phyloP scores from a whole-genome alignment of 2,888 invertebrate species.

The Cremastinae sp. region DNA sequence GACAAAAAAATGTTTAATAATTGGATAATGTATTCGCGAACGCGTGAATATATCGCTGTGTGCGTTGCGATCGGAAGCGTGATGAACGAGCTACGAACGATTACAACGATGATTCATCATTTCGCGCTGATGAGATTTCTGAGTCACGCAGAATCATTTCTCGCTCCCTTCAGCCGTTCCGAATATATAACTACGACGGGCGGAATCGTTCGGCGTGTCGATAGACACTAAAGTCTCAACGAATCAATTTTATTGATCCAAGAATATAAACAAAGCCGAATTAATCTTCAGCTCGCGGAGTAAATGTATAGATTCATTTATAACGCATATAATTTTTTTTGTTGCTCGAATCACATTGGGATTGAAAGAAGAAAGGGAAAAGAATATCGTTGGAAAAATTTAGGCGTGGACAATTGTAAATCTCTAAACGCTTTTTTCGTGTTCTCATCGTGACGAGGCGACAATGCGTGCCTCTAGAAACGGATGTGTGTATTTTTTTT shows the following conservation, averaged over 20 bases:
- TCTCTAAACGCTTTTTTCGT: not conserved
- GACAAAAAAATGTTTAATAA: conserved; percentile 22
- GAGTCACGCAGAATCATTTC: not conserved
- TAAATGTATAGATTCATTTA: no score
- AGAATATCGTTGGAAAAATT: not conserved
- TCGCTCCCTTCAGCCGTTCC: no score
- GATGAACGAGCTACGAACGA: conserved; percentile 34
- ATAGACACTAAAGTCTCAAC: not conserved
- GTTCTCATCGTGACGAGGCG: conserved; percentile 33
- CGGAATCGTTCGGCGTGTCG: not conserved
- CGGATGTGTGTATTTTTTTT: not conserved
- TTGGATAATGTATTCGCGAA: conserved; percentile 1
- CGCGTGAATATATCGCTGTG: conserved; percentile 22
- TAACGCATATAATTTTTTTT: no score
- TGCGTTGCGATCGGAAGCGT: conserved; percentile 21
- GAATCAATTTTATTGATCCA: no score
- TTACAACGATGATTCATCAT: conserved; percentile 27
- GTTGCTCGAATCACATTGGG: not conserved
- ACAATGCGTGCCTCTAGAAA: not conserved
- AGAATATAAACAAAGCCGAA: no score
- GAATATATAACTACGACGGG: no score
- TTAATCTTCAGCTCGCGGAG: no score
- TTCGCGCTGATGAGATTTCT: conserved; percentile 25
- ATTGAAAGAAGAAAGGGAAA: not conserved
- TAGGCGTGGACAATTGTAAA: not conserved